Evolutionary conservation across 1,140 invertebrate species (phyloP).

Genomic region (Zaprionus gabonicus): DNA sequence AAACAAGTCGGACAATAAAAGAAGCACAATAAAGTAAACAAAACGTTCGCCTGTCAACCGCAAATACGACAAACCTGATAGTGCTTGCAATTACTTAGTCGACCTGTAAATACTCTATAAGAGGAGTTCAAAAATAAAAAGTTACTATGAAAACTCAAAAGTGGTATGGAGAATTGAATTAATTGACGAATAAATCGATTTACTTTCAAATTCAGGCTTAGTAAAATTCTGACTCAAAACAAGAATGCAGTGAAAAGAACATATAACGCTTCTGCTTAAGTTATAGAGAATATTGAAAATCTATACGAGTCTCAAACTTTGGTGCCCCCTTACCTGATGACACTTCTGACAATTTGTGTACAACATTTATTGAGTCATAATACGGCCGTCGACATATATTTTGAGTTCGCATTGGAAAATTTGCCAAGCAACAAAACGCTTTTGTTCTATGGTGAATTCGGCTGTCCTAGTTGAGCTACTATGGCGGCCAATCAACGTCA

Average conservation of each 20-base stretch:
- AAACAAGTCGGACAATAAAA: conserved; percentile 44
- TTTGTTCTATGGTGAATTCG: conserved; percentile 11
- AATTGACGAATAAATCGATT: neutral
- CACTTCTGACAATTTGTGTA: neutral
- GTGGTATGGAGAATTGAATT: neutral
- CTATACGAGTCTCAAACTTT: too few species aligned
- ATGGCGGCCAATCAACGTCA: conserved; percentile 63
- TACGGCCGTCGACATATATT: neutral
- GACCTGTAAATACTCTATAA: conserved; percentile 22
- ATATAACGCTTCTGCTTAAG: too few species aligned
- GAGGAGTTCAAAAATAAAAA: neutral
- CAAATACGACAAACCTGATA: conserved; percentile 16
- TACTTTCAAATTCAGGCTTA: neutral
- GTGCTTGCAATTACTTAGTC: neutral
- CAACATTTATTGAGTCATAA: neutral
- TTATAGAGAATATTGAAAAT: too few species aligned
- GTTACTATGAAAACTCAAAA: neutral
- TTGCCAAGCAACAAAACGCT: conserved; percentile 31
- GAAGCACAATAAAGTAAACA: conserved; percentile 22
- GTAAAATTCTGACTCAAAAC: neutral
- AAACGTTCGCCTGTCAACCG: conserved; percentile 56
- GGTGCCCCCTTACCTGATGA: neutral
- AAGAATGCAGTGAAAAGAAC: neutral
- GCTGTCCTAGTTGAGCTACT: conserved; percentile 32
- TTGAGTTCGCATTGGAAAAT: conserved; percentile 49